A percentile compares a stretch with the other conserved stretches of the same genome.
phyloP scores from a whole-genome alignment of 2,113 vertebrate species.

The Herpetotheres cachinnans region DNA sequence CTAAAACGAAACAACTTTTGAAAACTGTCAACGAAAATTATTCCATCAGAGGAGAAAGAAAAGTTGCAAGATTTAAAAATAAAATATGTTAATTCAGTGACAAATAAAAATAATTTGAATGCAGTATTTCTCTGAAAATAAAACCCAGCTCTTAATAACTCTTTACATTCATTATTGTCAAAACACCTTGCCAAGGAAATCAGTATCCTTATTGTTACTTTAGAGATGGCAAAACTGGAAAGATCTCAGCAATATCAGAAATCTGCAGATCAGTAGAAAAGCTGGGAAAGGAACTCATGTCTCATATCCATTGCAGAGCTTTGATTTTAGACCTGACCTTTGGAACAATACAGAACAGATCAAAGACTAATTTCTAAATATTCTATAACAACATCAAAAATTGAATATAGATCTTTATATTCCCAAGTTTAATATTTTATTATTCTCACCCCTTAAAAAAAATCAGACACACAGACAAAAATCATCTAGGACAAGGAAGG shows the following conservation, averaged over 20 bases:
- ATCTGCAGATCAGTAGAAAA: not conserved
- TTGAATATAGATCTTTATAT: not conserved
- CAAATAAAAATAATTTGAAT: not conserved
- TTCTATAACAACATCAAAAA: not conserved
- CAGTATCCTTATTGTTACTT: not conserved
- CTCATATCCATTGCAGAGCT: not conserved
- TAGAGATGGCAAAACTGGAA: not conserved
- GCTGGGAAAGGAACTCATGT: not conserved
- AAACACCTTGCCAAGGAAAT: not conserved
- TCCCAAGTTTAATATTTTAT: not conserved
- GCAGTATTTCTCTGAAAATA: not conserved
- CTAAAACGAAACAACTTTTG: not conserved
- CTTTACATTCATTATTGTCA: not conserved
- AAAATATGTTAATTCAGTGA: not conserved
- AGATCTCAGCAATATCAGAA: not conserved
- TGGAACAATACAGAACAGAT: not conserved
- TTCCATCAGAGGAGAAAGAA: not conserved
- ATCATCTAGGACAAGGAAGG: not conserved
- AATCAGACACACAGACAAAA: not conserved
- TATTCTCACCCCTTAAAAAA: not conserved
- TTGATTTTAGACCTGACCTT: not conserved
- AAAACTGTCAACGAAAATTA: not conserved
- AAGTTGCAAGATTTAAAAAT: not conserved
- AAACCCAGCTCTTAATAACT: not conserved
- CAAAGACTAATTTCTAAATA: not conserved